phyloP scores from a whole-genome alignment of 2,888 invertebrate genomes.

The Himalopsyche japonica region DNA sequence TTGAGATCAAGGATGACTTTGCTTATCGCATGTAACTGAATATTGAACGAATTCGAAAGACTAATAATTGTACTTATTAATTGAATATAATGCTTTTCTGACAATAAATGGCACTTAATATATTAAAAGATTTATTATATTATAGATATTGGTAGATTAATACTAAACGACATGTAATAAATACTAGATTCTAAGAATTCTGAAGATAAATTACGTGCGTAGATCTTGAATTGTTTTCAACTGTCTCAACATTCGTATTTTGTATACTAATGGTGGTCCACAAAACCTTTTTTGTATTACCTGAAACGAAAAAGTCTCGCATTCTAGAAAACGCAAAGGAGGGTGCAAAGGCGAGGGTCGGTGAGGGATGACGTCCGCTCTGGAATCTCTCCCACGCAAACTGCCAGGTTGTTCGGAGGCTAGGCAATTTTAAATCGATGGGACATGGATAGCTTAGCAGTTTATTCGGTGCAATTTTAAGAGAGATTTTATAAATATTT shows the following conservation, averaged over 20 bases:
- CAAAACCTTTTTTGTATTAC: neutral
- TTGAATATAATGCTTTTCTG: no score
- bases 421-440: neutral
- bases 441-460: neutral
- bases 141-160: no score
- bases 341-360: neutral
- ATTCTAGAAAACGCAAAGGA: neutral
- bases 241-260: neutral
- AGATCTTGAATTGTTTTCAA: neutral
- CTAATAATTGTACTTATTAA: no score
- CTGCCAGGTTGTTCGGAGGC: neutral
- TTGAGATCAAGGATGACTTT: no score
- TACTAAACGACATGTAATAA: no score
- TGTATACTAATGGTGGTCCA: neutral
- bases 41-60: no score
- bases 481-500: neutral
- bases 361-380: neutral
- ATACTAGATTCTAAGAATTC: no score
- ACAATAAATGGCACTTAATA: no score
- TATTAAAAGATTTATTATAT: no score
- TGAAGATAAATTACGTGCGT: no score
- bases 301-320: neutral
- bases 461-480: neutral
- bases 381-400: neutral
- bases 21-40: no score